phyloP scores from a whole-genome alignment of 2,888 invertebrate species.

The Oscheius sp. region DNA sequence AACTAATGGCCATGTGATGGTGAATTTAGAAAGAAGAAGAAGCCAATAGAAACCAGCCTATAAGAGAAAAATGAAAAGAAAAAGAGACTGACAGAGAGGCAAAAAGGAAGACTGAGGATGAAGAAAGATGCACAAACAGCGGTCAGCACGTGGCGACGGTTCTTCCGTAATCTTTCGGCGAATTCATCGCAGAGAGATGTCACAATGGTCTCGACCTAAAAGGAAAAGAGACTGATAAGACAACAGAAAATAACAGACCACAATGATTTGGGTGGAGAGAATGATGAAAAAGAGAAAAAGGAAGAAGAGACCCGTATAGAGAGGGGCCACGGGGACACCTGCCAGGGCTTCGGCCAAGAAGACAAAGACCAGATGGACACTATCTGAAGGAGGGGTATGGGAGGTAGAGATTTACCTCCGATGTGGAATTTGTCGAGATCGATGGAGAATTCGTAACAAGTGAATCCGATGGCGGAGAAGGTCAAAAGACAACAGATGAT shows the following conservation, averaged over 20 bases:
- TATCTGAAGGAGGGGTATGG: constrained; percentile 42
- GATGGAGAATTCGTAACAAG: constrained; percentile 81
- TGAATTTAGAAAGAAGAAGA: constrained; percentile 74
- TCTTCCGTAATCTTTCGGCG: constrained; percentile 71
- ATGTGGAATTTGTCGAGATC: constrained; percentile 68
- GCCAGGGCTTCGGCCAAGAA: constrained; percentile 86
- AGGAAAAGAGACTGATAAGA: constrained; percentile 28
- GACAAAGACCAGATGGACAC: constrained; percentile 79
- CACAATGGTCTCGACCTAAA: constrained; percentile 75
- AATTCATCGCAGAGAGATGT: constrained; percentile 75
- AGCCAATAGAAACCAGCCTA: constrained; percentile 74
- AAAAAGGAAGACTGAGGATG: constrained; percentile 65
- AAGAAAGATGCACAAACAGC: constrained; percentile 63
- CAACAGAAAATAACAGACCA: constrained; percentile 30
- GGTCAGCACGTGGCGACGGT: constrained; percentile 62
- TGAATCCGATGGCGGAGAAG: constrained; percentile 83
- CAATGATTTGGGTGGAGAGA: constrained; percentile 63
- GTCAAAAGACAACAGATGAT: constrained; percentile 84
- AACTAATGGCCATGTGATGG: constrained; percentile 74
- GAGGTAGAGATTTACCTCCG: constrained; percentile 51
- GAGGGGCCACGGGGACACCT: constrained; percentile 80
- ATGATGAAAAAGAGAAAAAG: constrained; percentile 73
- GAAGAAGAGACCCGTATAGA: constrained; percentile 85
- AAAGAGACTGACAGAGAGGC: constrained; percentile 63
- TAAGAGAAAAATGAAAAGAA: constrained; percentile 10